Base-by-base conservation (phyloP, 1,140 invertebrate genomes). In the Notospermus geniculatus region DNA sequence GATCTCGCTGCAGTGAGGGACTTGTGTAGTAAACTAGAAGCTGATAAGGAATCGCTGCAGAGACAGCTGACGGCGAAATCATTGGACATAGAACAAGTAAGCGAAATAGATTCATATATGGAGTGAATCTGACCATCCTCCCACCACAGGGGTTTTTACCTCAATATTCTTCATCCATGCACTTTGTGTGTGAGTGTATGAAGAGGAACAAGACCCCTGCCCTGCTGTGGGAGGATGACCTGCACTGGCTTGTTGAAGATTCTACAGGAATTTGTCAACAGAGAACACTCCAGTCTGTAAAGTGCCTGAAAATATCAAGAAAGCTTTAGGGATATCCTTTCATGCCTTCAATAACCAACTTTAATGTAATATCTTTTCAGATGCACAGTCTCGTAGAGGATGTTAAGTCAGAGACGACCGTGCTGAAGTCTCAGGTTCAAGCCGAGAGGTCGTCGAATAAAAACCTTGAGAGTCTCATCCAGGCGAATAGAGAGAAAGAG, bases 51-150 rank as follows among this genome's bases (percentile, higher is more conserved):
- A 27, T 71, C 72, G 5, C 57, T 80, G 32, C 74, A 78, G 62
- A 64, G 78, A 50, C 77, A 80, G 54, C 55, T 80, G 25, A 72
- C 73, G 5, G 71, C 71, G 11, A 61, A 71, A n/a, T 64, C 67
- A n/a, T 62, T 81, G 43, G 81, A 81, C 39, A 73, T 72, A 27
- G 81, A 82, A 65, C 77, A 80, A 72, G 78, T 79, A 52, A 36
- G 30, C 4, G 28, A 19, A 4, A 19, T n/a, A 36, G 4, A 7
- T 36, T 36, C n/a, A n/a, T n/a, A n/a, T n/a, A n/a, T n/a, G n/a
- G n/a, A n/a, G n/a, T n/a, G n/a, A n/a, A n/a, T n/a, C n/a, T n/a
- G n/a, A n/a, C n/a, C n/a, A n/a, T n/a, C n/a, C n/a, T n/a, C n/a
- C n/a, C n/a, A n/a, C n/a, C n/a, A n/a, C n/a, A n/a, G n/a, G n/a